phyloP scores from a whole-genome alignment of 1,140 invertebrate genomes.

The Heliothis subflexa region DNA sequence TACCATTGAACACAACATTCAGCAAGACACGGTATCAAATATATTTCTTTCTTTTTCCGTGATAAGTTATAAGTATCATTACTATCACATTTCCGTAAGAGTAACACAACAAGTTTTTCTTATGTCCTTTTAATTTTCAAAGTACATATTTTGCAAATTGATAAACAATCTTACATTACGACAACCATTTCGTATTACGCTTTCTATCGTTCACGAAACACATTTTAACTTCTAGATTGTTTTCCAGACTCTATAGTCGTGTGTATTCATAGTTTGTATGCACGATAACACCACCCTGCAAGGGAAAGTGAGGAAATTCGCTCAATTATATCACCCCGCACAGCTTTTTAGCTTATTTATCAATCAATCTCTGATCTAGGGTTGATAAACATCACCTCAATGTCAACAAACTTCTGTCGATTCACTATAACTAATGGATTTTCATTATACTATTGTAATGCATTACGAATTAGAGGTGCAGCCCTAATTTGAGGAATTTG shows the following conservation, averaged over 20 bases:
- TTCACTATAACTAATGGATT: constrained; percentile 68
- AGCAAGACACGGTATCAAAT: no score
- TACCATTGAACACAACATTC: no score
- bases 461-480: constrained; percentile 19
- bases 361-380: constrained; percentile 79
- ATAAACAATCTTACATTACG: no score
- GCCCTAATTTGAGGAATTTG: neutral
- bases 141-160: no score
- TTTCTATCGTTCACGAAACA: no score
- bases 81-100: no score
- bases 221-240: no score
- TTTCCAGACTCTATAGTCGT: constrained; percentile 44
- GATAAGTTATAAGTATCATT: no score
- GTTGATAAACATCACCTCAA: constrained; percentile 65
- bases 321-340: constrained; percentile 81
- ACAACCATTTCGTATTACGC: no score
- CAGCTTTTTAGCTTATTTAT: constrained; percentile 83
- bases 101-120: no score
- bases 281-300: constrained; percentile 70
- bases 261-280: constrained; percentile 59
- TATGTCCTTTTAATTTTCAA: no score
- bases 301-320: constrained; percentile 77
- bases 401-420: constrained; percentile 63
- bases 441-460: constrained; percentile 37
- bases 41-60: no score